Evolutionary conservation across 2,888 invertebrate genomes (phyloP), one percentile per base, ranked within the genome.

Genomic region (Drosophila macrospina): DNA sequence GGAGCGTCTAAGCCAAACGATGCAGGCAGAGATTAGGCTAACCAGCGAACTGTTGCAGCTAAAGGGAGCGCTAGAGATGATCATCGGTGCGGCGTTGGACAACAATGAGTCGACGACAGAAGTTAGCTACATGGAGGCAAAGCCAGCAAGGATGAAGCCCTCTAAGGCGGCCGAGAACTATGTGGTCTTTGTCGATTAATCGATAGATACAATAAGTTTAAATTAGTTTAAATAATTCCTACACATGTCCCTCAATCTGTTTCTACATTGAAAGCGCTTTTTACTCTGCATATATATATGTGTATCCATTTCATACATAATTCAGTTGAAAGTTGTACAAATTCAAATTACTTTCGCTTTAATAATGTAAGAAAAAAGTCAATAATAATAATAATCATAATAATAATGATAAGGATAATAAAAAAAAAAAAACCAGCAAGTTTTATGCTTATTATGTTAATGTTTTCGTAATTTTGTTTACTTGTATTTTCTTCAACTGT

Each of bases 21-120:
- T 98, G 20, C 93, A 94, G 72, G 93, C 94, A 68, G 97, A 98
- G 92, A 93, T 95, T 63, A 92, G 94, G 36, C 92, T 96, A n/a
- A 94, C 94, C 59, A 93, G 94, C 73, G 93, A 94, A 52, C 91
- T 96, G 32, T 91, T 94, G 66, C 93, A 94, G 79, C 90, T 97
- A 28, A 95, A 96, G 91, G 96, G 97, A 10, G 93, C 94, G 26
- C 93, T 96, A 66, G 93, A 95, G 78, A 93, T 96, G 90, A 90
- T 97, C 28, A 90, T 95, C 68, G 95, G 94, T 45, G 93, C 95
- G 0, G 69, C 81, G 0, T 34, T 84, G 16, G 76, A 79, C 7
- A 93, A 92, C 89, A 92, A 93, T 7, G 93, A 93, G 15, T 91
- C 92, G 63, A 92, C 2, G 62, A 50, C 24, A 0, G 76, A 60